Evolutionary conservation across 2,113 vertebrate species (phyloP), one percentile per base, ranked within the genome.

Genomic region (Leptosomus discolor): DNA sequence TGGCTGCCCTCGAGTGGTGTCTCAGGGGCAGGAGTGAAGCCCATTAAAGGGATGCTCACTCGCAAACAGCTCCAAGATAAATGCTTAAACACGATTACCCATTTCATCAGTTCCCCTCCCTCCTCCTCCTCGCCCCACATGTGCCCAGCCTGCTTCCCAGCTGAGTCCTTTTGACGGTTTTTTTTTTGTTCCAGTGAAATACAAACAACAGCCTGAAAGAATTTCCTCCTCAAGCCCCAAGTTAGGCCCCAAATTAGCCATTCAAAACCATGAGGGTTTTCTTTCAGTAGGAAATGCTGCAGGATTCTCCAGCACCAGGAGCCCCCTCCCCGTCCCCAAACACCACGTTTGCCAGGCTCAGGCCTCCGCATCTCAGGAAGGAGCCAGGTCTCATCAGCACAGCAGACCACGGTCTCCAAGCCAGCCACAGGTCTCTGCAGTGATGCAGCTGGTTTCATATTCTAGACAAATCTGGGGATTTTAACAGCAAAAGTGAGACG

Each of bases 111-210:
- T 8, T 67, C 53, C 26, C 17, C 30, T 75, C 64, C 63, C 63
- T 77, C 53, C 85, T 81, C 51, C 58, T 90, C 57, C 58, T 57
- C 14, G 6, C 21, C 82, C 71, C 79, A 58, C 18, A 13, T 26
- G 30, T 36, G 79, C 79, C 93, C 85, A 82, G 64, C 24, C 74
- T 74, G 76, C 51, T 34, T 58, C 61, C n/a, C 90, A 93, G 82
- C 29, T 43, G 48, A 75, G 36, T 2, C 78, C 32, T 85, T 75
- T 13, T 51, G n/a, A 37, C 82, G 6, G 0, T 29, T 32, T 8
- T 19, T 69, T 30, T 63, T 17, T 58, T 34, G 12, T 50, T 77
- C 37, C 43, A 85, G 46, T 50, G 58, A 78, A 94, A 94, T 19
- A 48, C 41, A 73, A 79, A 82, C 37, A 64, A 50, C 46, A 78